Conservation (phyloP, 2,888 invertebrate species). For the Lasioglossum pauxillum region DNA sequence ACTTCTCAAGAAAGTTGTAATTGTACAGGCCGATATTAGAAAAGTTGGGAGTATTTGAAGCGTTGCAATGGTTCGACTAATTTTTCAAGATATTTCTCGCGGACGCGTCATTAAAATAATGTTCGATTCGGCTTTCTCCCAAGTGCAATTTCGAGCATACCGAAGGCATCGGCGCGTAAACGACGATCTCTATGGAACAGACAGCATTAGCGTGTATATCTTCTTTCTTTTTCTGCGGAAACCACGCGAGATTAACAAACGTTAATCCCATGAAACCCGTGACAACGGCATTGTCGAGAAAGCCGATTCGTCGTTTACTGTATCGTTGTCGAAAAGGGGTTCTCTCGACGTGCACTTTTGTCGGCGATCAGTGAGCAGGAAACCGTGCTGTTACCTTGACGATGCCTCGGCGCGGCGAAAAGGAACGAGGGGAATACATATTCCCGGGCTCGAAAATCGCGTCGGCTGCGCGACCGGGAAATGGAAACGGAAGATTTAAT, state of each 20-base stretch:
- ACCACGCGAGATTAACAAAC: slow-evolving; percentile 44
- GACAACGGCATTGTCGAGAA: slow-evolving; percentile 57
- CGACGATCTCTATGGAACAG: slow-evolving; percentile 27
- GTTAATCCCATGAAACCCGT: slow-evolving; percentile 54
- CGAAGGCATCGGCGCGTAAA: slow-evolving; percentile 28
- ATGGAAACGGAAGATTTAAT: slow-evolving; percentile 49
- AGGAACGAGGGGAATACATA: slow-evolving; percentile 60
- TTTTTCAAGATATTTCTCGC: background rate
- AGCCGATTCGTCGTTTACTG: slow-evolving; percentile 61
- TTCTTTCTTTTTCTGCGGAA: slow-evolving; percentile 9
- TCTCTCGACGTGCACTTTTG: slow-evolving; percentile 63
- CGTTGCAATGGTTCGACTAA: background rate
- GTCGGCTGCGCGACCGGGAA: slow-evolving; percentile 39
- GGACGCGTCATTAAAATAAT: background rate
- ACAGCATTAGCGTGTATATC: slow-evolving; percentile 10
- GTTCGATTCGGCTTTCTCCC: slow-evolving; percentile 1
- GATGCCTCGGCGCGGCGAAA: slow-evolving; percentile 53
- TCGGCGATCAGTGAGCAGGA: slow-evolving; percentile 68
- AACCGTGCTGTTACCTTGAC: slow-evolving; percentile 69
- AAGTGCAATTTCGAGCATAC: slow-evolving; percentile 16
- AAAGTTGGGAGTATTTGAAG: too few relatives aligned
- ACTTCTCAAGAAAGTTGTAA: too few relatives aligned
- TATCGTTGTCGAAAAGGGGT: slow-evolving; percentile 62
- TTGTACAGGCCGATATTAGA: too few relatives aligned
- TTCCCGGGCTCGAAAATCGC: slow-evolving; percentile 54